Conservation (phyloP, 2,113 vertebrate genomes). For the Pogonocichla stellata region DNA sequence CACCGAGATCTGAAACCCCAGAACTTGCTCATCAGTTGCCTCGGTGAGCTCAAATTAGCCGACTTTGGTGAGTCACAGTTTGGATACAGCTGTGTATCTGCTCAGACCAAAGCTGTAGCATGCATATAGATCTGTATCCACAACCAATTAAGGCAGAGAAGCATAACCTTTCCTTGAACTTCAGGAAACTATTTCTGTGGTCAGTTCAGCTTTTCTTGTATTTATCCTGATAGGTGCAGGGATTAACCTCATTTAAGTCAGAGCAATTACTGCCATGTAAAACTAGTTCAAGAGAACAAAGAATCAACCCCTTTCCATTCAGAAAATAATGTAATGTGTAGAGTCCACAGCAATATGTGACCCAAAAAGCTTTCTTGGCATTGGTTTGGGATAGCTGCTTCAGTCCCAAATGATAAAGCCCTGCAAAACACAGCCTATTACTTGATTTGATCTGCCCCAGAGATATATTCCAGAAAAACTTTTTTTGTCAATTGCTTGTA, state of each 20-base stretch:
- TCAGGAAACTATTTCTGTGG: constrained; percentile 4
- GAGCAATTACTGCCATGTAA: not conserved
- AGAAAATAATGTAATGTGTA: not conserved
- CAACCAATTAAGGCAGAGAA: not conserved
- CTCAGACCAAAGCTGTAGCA: constrained; percentile 23
- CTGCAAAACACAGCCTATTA: not conserved
- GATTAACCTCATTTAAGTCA: not conserved
- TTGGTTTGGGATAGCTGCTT: not conserved
- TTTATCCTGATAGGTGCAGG: not conserved
- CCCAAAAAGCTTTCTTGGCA: not conserved
- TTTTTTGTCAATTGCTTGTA: not conserved
- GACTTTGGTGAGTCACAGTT: constrained; percentile 84
- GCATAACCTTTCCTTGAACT: constrained; percentile 17
- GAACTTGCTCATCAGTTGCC: constrained; percentile 92
- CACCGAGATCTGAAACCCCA: constrained; percentile 94
- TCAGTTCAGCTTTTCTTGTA: not conserved
- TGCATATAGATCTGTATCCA: not conserved
- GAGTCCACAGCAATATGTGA: not conserved
- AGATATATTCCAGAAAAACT: not conserved
- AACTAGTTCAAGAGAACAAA: not conserved
- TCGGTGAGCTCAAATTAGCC: constrained; percentile 91
- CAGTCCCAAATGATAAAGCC: not conserved
- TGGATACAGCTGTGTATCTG: not conserved
- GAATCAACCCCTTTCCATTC: not conserved
- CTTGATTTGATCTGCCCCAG: not conserved